Evolutionary conservation across 2,888 invertebrate species (phyloP).

Genomic region (Metellina segmentata): DNA sequence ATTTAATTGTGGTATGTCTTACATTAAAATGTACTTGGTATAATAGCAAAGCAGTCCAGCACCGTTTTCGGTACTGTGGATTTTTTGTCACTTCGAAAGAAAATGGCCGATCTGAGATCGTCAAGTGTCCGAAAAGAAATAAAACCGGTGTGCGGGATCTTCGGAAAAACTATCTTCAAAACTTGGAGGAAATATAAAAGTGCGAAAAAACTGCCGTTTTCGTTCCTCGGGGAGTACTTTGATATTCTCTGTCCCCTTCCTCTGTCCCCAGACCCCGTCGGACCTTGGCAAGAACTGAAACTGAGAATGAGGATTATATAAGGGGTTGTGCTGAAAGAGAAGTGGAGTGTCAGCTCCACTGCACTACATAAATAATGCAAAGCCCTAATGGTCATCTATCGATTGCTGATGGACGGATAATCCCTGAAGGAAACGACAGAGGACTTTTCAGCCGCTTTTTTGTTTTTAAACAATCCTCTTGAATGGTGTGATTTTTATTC

Average conservation of each 20-base stretch:
- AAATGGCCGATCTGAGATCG: not conserved
- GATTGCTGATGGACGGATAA: conserved; percentile 27
- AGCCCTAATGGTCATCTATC: conserved; percentile 67
- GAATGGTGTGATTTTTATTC: not conserved
- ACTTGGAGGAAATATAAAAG: conserved; percentile 29
- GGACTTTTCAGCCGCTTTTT: not conserved
- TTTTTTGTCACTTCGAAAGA: not conserved
- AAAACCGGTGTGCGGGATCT: conserved; percentile 1
- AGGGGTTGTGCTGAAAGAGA: conserved; percentile 31
- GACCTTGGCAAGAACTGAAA: conserved; percentile 31
- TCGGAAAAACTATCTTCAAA: conserved; percentile 32
- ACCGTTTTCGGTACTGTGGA: not conserved
- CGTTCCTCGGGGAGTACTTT: conserved; percentile 22
- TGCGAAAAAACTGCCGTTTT: conserved; percentile 20
- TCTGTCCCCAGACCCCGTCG: conserved; percentile 7
- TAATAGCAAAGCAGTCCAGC: too few species aligned
- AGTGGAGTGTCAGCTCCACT: conserved; percentile 46
- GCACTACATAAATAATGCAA: conserved; percentile 74
- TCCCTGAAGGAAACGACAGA: not conserved
- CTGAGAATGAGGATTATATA: conserved; percentile 35
- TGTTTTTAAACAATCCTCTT: not conserved
- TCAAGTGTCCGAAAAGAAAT: not conserved
- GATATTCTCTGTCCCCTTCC: conserved; percentile 13
- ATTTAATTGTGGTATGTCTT: too few species aligned
- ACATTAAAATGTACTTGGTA: too few species aligned